phyloP scores from a whole-genome alignment of 2,797 vertebrate species.

The Periparus ater region DNA sequence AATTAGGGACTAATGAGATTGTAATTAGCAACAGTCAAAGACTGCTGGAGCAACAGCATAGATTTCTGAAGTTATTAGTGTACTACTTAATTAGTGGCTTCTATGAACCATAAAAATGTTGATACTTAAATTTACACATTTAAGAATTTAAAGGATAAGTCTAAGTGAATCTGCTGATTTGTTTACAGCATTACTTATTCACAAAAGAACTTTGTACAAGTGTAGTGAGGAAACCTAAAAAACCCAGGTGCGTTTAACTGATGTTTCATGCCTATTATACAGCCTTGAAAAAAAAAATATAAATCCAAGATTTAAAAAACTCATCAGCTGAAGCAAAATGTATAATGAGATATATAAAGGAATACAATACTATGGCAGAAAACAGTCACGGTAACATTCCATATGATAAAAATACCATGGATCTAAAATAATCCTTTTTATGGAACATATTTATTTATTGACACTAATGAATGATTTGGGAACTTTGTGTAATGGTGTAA shows the following conservation, averaged over 20 bases:
- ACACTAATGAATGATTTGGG: not conserved
- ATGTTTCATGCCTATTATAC: not conserved
- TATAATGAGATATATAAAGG: not conserved
- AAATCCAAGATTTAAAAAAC: not conserved
- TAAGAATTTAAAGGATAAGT: not conserved
- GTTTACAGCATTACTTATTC: not conserved
- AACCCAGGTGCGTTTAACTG: not conserved
- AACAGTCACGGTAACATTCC: not conserved
- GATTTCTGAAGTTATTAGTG: constrained; percentile 48
- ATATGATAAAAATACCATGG: not conserved
- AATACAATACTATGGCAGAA: not conserved
- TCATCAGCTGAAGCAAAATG: not conserved
- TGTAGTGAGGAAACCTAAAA: not conserved
- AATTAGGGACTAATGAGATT: constrained; percentile 56
- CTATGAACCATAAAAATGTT: constrained; percentile 49
- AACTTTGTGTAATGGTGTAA: not conserved
- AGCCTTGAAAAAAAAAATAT: not conserved
- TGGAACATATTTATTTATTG: not conserved
- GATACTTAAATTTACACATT: constrained; percentile 33
- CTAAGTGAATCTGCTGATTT: not conserved
- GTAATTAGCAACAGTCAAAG: constrained; percentile 58
- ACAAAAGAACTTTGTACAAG: not conserved
- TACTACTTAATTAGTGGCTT: constrained; percentile 66
- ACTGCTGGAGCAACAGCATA: constrained; percentile 51
- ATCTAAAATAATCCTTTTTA: not conserved